Evolutionary conservation across 2,113 vertebrate genomes (phyloP).

Genomic region (Uria aalge): DNA sequence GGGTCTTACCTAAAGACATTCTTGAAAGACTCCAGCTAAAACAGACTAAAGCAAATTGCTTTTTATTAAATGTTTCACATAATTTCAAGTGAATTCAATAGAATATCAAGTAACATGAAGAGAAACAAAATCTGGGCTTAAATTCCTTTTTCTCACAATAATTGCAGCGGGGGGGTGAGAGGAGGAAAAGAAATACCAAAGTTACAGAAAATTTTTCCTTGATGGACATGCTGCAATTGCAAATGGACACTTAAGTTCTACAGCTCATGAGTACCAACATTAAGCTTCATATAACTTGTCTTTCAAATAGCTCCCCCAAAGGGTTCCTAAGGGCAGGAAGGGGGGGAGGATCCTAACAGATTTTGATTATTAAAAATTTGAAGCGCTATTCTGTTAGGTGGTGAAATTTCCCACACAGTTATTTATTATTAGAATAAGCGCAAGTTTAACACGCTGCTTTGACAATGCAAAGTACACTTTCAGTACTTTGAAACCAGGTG

Average conservation of each 20-base stretch:
- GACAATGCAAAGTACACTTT: neutral
- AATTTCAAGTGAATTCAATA: neutral
- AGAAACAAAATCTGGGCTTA: neutral
- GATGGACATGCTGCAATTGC: neutral
- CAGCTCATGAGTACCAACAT: neutral
- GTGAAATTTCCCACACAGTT: neutral
- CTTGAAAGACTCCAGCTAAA: neutral
- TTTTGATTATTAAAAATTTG: neutral
- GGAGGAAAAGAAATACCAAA: neutral
- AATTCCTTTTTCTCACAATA: neutral
- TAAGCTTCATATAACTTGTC: neutral
- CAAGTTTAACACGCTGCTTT: neutral
- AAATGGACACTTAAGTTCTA: neutral
- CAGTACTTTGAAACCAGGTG: neutral
- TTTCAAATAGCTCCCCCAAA: neutral
- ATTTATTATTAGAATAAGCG: neutral
- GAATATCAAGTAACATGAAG: neutral
- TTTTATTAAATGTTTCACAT: neutral
- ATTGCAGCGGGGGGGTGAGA: accelerated
- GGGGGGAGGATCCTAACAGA: neutral
- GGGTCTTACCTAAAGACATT: neutral
- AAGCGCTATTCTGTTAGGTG: neutral
- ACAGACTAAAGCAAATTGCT: neutral
- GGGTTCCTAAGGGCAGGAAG: neutral
- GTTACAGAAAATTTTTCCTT: neutral